These are phyloP conservation scores for Lynx canadensis DNA, from an alignment of 2,113 vertebrate genomes.

Conservation along the genomic window DNA sequence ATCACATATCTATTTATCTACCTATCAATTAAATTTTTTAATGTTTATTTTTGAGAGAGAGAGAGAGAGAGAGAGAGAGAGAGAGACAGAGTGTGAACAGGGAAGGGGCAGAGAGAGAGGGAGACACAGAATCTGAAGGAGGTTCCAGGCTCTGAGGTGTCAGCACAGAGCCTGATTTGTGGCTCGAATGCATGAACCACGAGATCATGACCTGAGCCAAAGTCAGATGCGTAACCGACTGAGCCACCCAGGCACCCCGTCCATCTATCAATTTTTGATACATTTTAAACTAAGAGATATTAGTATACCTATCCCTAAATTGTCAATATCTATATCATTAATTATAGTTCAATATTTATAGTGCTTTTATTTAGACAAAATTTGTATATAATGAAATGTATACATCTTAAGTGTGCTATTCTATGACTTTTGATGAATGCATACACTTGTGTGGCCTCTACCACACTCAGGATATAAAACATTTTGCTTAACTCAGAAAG, in stretches of 20 bases:
- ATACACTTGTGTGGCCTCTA: not conserved
- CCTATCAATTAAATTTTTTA: not conserved
- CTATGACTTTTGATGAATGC: not conserved
- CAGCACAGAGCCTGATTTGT: too few species aligned
- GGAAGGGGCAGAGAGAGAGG: too few species aligned
- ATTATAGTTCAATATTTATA: not conserved
- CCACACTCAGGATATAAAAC: not conserved
- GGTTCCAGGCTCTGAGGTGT: too few species aligned
- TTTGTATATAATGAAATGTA: not conserved
- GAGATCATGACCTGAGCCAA: too few species aligned
- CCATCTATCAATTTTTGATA: not conserved
- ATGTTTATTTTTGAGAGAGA: too few species aligned
- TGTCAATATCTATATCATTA: not conserved
- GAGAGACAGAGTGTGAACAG: too few species aligned
- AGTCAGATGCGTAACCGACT: too few species aligned
- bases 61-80: too few species aligned
- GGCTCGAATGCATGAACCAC: too few species aligned
- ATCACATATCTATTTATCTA: not conserved
- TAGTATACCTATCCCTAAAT: not conserved
- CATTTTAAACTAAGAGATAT: conserved; percentile 12
- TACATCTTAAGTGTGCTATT: not conserved
- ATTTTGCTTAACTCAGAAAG: not conserved
- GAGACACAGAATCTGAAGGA: too few species aligned
- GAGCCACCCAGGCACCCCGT: not conserved
- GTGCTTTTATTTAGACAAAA: conserved; percentile 7